phyloP scores from a whole-genome alignment of 2,888 invertebrate species.

The Acanthacorydalis orientalis region DNA sequence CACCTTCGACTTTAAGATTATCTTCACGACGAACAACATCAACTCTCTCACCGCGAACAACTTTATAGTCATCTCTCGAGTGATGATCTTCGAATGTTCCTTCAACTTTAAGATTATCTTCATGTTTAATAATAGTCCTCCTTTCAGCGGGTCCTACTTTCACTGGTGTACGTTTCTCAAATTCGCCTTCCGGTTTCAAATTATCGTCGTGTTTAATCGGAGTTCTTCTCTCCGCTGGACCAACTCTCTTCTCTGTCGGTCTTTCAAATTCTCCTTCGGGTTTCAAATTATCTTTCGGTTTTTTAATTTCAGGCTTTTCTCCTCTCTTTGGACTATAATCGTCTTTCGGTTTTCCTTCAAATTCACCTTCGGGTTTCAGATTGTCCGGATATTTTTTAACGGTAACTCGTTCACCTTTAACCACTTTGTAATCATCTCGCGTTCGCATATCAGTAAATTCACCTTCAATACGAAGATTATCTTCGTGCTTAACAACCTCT shows the following conservation, averaged over 20 bases:
- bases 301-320: slow-evolving; percentile 29
- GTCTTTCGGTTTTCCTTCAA: slow-evolving; percentile 27
- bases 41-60: slow-evolving; percentile 21
- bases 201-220: slow-evolving; percentile 22
- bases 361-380: slow-evolving; percentile 37
- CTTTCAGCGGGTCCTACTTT: slow-evolving; percentile 36
- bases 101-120: slow-evolving; percentile 41
- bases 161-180: slow-evolving; percentile 21
- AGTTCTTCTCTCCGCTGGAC: slow-evolving; percentile 11
- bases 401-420: slow-evolving; percentile 24
- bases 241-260: slow-evolving; percentile 11
- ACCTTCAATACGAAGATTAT: slow-evolving; percentile 43
- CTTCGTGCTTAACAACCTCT: slow-evolving; percentile 35
- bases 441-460: slow-evolving; percentile 38
- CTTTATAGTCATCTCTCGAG: slow-evolving; percentile 9
- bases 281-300: slow-evolving; percentile 41
- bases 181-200: slow-evolving; percentile 27
- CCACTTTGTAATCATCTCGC: slow-evolving; percentile 33
- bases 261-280: slow-evolving; percentile 25
- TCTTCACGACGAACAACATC: slow-evolving; percentile 27
- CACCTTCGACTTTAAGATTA: slow-evolving; percentile 33
- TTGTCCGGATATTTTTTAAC: slow-evolving; percentile 27
- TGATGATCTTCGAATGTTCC: slow-evolving; percentile 24
- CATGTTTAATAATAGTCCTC: slow-evolving; percentile 26
- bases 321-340: slow-evolving; percentile 26